Base-by-base conservation (phyloP, 1,140 invertebrate genomes). In the Caenorhabditis tropicalis region DNA sequence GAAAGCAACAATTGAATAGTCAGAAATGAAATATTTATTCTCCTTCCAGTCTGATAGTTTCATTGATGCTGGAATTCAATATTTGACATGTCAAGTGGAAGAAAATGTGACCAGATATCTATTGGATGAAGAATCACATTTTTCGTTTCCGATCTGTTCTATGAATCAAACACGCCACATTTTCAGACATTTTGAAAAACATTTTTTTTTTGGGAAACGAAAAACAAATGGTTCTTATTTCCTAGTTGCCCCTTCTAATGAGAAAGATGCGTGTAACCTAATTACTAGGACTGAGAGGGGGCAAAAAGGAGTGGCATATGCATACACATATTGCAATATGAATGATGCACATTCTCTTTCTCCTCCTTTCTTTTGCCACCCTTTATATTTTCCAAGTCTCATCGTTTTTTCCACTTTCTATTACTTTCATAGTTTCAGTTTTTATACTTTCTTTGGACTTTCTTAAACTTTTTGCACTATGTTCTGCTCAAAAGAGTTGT, bases 301-400 rank as follows among this genome's bases (percentile, higher is more conserved):
- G 43, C 43, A 74, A 74, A 74, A 27, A 74, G 29, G 19, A 36
- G 36, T 33, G 36, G 65, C 36, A 74, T 74, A 74, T 74, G 65
- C 65, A 74, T 74, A 74, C 65, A 46, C 65, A 74, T 74, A 74
- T 74, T 74, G 65, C 65, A 74, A 74, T 74, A 74, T 74, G 65
- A 74, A 74, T 74, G 65, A 74, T 74, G 65, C 65, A 74, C 65
- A 74, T 74, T 74, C 65, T 74, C 36, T 43, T 74, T 4, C 58
- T 36, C 31, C 58, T 16, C 65, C 65, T n/a, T 43, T 74, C 65
- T 15, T 74, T 74, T 24, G 65, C 36, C 65, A 74, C 36, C 65
- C 65, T 74, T 74, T 36, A 74, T 74, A 33, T 24, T 24, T 10
- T 19, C 21, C 24, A 56, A 6, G 21, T n/a, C 9, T 46, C 65